Conservation (phyloP, 2,797 vertebrate species). For the Uromys caudimaculatus region DNA sequence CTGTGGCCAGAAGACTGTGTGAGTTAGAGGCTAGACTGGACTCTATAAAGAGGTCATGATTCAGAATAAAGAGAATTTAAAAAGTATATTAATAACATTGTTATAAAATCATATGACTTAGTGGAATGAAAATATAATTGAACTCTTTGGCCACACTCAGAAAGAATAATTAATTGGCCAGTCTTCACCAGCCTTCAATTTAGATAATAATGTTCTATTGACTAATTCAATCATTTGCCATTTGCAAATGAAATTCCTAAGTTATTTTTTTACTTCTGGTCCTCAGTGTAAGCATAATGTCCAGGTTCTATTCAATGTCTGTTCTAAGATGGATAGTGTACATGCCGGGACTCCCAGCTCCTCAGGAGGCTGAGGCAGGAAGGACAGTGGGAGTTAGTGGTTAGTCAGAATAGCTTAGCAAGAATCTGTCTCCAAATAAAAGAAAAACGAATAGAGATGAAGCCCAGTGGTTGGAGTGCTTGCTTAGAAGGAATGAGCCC, state of each 20-base stretch:
- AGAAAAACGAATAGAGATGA: neutral
- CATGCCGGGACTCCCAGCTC: neutral
- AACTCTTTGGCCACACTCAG: conserved; percentile 49
- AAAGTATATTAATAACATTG: conserved; percentile 16
- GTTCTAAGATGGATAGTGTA: neutral
- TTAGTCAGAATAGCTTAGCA: no score
- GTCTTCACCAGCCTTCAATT: conserved; percentile 59
- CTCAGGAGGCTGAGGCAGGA: neutral
- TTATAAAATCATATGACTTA: conserved; percentile 46
- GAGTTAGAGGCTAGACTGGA: neutral
- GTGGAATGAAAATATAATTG: conserved; percentile 32
- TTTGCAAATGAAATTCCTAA: conserved; percentile 52
- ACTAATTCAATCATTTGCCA: conserved; percentile 47
- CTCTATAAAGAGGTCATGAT: neutral
- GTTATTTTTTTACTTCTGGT: conserved; percentile 47
- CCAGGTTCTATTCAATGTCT: conserved; percentile 5
- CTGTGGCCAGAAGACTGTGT: neutral
- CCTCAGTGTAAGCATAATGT: neutral
- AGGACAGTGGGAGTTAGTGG: neutral
- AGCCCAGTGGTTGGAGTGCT: neutral
- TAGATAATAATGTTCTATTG: conserved; percentile 52
- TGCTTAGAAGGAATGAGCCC: neutral
- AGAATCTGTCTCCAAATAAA: neutral
- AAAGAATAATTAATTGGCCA: conserved; percentile 53
- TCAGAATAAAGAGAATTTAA: conserved; percentile 5